Evolutionary conservation across 2,888 invertebrate species (phyloP), one percentile per base, ranked within the genome.

Genomic region (Oligia fasciuncula): DNA sequence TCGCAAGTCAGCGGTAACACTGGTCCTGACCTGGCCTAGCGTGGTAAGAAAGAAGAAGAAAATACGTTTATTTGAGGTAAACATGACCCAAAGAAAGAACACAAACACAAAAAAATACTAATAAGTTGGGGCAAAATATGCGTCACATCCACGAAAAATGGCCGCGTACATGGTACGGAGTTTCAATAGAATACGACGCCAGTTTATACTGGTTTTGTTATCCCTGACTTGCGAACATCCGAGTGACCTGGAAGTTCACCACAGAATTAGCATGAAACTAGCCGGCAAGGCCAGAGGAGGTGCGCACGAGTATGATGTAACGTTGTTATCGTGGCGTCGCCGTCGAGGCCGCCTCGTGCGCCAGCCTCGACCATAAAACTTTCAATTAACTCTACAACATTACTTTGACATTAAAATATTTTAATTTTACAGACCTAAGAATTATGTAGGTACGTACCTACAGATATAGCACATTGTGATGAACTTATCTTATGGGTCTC

Each of bases 341-440:
- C 40, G 40, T 23, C 35, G 43, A 35, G 49, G 57, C 3, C 23
- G 9, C 49, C 23, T 40, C 54, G 54, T 23, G 62, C 46, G 60
- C 19, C n/a, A 40, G 72, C 43, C 60, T 74, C 60, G 72, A 13
- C 62, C 76, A 49, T 85, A 73, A 84, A 83, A 84, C 73, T 60
- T 63, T 19, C 66, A 80, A 84, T 83, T 76, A 83, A 84, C 66
- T 80, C 19, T 13, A 76, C 40, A 35, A 73, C n/a, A 57, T 73
- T 51, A 62, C 54, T 69, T 19, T 73, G 49, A 73, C 17, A 66
- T 73, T 35, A 29, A 57, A 60, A 57, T 46, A n/a, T 29, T 43
- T 69, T 23, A 66, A 49, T 69, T 62, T 19, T 23, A 35, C 43
- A 35, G 19, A 60, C 6, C 51, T n/a, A 63, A 46, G 40, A 65